Evolutionary conservation across 2,113 vertebrate species (phyloP).

Genomic region (Lucifuga dentata): DNA sequence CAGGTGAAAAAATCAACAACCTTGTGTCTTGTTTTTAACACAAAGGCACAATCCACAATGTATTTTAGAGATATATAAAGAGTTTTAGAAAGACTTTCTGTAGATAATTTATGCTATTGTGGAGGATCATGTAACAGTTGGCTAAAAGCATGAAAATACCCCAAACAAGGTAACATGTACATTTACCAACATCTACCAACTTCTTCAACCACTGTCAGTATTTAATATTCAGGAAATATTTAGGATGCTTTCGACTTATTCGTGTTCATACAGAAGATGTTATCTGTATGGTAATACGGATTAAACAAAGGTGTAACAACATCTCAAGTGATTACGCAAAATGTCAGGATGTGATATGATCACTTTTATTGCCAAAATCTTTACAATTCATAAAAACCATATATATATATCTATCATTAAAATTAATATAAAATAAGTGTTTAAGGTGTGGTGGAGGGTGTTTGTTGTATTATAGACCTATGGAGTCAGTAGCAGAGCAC

Average conservation of each 20-base stretch:
- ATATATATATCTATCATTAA: slow-evolving; percentile 14
- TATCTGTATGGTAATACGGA: slow-evolving; percentile 1
- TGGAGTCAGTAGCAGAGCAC: slow-evolving; percentile 2
- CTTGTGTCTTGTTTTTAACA: too few relatives aligned
- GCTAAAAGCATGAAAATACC: too few relatives aligned
- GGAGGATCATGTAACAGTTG: too few relatives aligned
- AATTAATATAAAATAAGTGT: slow-evolving; percentile 42
- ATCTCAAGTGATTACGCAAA: slow-evolving; percentile 3
- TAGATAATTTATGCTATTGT: too few relatives aligned
- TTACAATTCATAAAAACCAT: too few relatives aligned
- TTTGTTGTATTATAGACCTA: slow-evolving; percentile 25
- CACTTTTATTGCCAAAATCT: slow-evolving; percentile 32
- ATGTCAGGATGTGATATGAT: slow-evolving; percentile 33
- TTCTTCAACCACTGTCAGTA: too few relatives aligned
- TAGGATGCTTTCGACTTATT: neutral
- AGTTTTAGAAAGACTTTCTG: too few relatives aligned
- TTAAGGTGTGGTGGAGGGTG: slow-evolving; percentile 35
- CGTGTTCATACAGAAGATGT: neutral
- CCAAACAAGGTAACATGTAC: too few relatives aligned
- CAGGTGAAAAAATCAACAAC: too few relatives aligned
- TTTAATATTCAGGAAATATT: neutral
- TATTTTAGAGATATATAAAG: too few relatives aligned
- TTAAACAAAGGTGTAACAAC: neutral
- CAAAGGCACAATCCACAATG: too few relatives aligned
- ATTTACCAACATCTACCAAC: too few relatives aligned